Evolutionary conservation across 2,888 invertebrate genomes (phyloP), one percentile per base, ranked within the genome.

Genomic region (Trisateles emortualis): DNA sequence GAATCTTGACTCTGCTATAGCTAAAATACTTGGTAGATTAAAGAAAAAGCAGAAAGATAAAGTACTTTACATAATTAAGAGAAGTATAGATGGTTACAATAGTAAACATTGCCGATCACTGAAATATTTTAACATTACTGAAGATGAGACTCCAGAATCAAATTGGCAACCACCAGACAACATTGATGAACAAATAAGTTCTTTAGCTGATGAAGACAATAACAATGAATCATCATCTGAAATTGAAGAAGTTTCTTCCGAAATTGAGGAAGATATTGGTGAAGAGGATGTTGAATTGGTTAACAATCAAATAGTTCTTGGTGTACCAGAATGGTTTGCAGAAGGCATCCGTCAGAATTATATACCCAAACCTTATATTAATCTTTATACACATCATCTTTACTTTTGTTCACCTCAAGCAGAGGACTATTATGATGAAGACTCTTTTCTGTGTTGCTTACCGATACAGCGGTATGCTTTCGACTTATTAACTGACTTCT

Each of bases 341-440:
- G 86, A 94, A 29, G 94, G 94, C 55, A 95, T 96, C 52, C 92
- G 94, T 35, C 84, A 84, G 2, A 95, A 95, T 19, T 74, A 88
- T 35, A 94, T 96, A 62, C 95, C 97, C 0, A 89, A 95, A 6
- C 92, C 94, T 54, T 95, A 96, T 68, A 94, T 97, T 19, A 96
- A 97, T 76, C 91, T 97, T 11, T 85, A 95, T 50, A 93, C 94
- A n/a, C 93, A 94, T 32, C 93, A 94, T 54, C 88, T 95, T 39
- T 95, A 95, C 72, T 94, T 96, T 57, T 95, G 95, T 64, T 93
- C 93, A 43, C 95, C 96, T 0, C 96, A 96, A 88, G 94, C 96
- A 4, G 97, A 97, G 82, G 95, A 96, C 79, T 94, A 94, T 71
- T 81, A 83, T 2, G 92, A 93, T 39, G 87, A 93, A 3, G 94